Evolutionary conservation across 2,113 vertebrate species (phyloP), one percentile per base, ranked within the genome.

Genomic region (Myiopsitta monachus): DNA sequence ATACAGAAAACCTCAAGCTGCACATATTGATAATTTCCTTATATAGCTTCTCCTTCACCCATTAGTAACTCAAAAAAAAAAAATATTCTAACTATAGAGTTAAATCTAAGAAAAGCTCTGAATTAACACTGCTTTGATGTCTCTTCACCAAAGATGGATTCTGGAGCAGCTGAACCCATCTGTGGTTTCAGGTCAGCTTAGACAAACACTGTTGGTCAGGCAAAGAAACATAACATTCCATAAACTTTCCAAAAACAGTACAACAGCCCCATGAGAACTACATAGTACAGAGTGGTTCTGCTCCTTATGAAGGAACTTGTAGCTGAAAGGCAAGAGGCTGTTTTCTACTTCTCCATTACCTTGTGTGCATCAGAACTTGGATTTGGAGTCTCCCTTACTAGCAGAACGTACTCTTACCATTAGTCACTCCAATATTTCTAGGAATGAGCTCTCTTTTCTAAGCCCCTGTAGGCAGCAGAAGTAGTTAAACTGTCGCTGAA

Each of bases 211-310:
- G 2, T 38, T 44, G 15, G 14, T 74, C 0, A 0, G 30, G 67
- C 5, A 88, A 81, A 87, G 33, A 41, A 90, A 23, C 3, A 7
- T 21, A 39, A 30, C 2, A 21, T 81, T 82, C 78, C 17, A 47
- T 39, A 36, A 81, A 68, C 30, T 74, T 88, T 59, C 31, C 19
- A 46, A 41, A 80, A 73, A 28, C 13, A 16, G 17, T 33, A 2
- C 3, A 3, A 31, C 75, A 92, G 41, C 23, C 43, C 28, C n/a
- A 54, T 0, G 0, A 83, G 68, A 83, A 46, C 73, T 51, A 10
- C 0, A 0, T 22, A 63, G 19, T 5, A 33, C 12, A 24, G 26
- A 38, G 19, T 21, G 22, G 10, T 23, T 15, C 38, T 67, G 28
- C 3, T 26, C 14, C 15, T 63, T 31, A 17, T 13, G 41, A 78